Base-by-base conservation (phyloP, 2,888 invertebrate genomes). In the Dynastes hyllus region DNA sequence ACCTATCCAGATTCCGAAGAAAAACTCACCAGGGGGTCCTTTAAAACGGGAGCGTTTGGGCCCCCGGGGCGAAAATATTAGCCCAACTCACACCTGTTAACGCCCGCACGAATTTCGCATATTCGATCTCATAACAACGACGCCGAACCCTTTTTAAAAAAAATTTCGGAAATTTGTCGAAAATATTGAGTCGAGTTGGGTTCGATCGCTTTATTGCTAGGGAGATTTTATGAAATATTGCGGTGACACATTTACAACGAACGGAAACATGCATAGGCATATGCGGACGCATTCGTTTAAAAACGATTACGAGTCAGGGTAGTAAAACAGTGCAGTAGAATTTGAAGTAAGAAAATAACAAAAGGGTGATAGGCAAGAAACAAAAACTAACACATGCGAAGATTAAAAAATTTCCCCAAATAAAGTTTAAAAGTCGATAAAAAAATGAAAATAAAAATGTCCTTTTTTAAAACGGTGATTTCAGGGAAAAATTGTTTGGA, bases 201-300 rank as follows among this genome's bases (percentile, higher is more conserved):
- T n/a, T n/a, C n/a, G n/a, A n/a, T n/a, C n/a, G n/a, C n/a, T n/a
- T n/a, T n/a, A n/a, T n/a, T n/a, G n/a, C n/a, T n/a, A n/a, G n/a
- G n/a, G n/a, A n/a, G n/a, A n/a, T n/a, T n/a, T n/a, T n/a, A n/a
- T n/a, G n/a, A n/a, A 92, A 85, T 91, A 93, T 84, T 96, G 96
- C 88, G 92, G 93, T 78, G 93, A 95, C 88, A 93, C 95, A 58
- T 96, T 96, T 88, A 95, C 95, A 51, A 95, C 95, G 13, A 96
- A 95, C 87, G 95, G 95, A 37, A 96, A 95, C 88, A 95, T 96
- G 95, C 95, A 95, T 86, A 90, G 95, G 55, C 96, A 96, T 88
- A 92, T 94, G 91, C 91, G 95, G 80, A 95, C 94, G 1, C 94
- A 94, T 87, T 91, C 91, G 80, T 90, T 90, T 81, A 91, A 90